Conservation (phyloP, 2,113 vertebrate species). For the Hippoglossus stenolepis region DNA sequence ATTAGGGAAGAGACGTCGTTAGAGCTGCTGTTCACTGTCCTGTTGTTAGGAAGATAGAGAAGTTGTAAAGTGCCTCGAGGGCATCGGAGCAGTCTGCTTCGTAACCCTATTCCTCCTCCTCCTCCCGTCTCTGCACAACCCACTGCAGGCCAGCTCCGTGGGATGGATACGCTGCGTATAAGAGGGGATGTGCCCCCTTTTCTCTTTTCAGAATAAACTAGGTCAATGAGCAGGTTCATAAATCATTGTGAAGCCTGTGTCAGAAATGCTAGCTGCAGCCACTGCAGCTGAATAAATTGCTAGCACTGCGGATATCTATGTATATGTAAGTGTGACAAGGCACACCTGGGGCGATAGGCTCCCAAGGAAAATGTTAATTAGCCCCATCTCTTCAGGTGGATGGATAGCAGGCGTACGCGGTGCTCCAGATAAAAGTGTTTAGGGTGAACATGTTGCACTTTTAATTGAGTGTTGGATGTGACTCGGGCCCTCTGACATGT, state of each 20-base stretch:
- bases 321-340: slow-evolving; percentile 74
- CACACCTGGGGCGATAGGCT: slow-evolving; percentile 75
- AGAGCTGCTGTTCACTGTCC: slow-evolving; percentile 31
- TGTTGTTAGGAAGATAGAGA: slow-evolving; percentile 32
- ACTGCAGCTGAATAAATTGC: slow-evolving; percentile 80
- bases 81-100: slow-evolving; percentile 37
- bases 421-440: slow-evolving; percentile 35
- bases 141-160: slow-evolving; percentile 41
- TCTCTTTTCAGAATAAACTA: slow-evolving; percentile 78
- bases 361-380: slow-evolving; percentile 80
- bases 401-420: not conserved
- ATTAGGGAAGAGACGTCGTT: slow-evolving; percentile 39
- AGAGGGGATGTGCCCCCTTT: slow-evolving; percentile 64
- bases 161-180: slow-evolving; percentile 52
- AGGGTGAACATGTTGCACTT: slow-evolving; percentile 45
- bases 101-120: slow-evolving; percentile 52
- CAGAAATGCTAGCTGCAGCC: slow-evolving; percentile 73
- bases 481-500: slow-evolving; percentile 30
- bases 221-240: slow-evolving; percentile 86
- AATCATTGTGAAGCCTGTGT: slow-evolving; percentile 83
- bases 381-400: slow-evolving; percentile 72
- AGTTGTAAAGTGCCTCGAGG: slow-evolving; percentile 39
- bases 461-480: slow-evolving; percentile 61
- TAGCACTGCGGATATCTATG: slow-evolving; percentile 65
- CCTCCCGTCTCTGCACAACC: slow-evolving; percentile 30